A percentile compares a stretch with the other conserved stretches of the same genome.
These are phyloP conservation scores for Haliclona indistincta DNA, from an alignment of 37 sponge, comb jelly and placozoan species.

Conservation along the genomic window DNA sequence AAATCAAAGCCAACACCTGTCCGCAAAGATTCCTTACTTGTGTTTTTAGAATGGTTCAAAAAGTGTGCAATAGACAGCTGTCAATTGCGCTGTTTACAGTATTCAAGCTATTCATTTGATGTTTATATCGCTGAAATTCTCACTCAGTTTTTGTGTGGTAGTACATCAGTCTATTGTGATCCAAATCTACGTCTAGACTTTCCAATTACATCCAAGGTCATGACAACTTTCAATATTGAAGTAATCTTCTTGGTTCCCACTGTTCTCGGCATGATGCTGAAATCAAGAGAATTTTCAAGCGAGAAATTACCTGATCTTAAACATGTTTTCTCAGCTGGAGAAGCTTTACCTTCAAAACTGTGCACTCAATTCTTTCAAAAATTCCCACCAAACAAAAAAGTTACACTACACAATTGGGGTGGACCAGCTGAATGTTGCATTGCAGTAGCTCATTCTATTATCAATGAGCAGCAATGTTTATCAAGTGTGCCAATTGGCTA, in stretches of 20 bases:
- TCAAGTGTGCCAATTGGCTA: not conserved
- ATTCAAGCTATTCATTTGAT: not conserved
- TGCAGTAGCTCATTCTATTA: not conserved
- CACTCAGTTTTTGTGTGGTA: not conserved
- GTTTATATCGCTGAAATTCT: constrained; percentile 2
- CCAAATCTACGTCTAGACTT: not conserved
- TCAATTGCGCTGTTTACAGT: not conserved
- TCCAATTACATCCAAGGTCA: not conserved
- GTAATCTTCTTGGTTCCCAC: not conserved
- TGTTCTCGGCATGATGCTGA: not conserved
- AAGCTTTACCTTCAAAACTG: not conserved
- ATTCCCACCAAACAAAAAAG: not conserved
- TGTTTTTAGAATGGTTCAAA: not conserved
- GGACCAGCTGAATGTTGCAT: constrained; percentile 7
- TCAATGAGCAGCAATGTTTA: not conserved
- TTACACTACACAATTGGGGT: not conserved
- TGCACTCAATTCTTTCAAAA: not conserved
- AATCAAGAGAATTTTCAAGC: not conserved
- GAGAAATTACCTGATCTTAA: not conserved
- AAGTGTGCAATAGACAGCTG: not conserved
- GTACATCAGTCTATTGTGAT: not conserved
- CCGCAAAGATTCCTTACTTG: not conserved
- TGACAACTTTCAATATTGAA: not conserved
- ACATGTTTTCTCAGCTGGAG: not conserved
- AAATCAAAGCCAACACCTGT: not conserved